Evolutionary conservation across 2,797 vertebrate species (phyloP), one percentile per base, ranked within the genome.

Genomic region (Sardinella longiceps): DNA sequence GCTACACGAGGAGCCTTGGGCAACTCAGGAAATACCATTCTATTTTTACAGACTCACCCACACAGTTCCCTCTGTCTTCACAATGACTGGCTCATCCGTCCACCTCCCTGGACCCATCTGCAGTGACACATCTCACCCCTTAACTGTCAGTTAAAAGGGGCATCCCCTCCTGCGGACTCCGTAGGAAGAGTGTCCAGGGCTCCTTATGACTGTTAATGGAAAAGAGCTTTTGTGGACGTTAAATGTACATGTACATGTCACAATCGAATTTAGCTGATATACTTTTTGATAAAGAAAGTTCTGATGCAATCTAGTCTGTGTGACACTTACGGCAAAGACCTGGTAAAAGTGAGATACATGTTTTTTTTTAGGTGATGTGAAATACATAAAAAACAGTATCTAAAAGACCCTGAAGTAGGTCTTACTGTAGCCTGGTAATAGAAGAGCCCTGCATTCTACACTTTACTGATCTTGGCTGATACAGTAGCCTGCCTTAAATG

Each of bases 1-100:
- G n/a, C 37, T 77, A 77, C 70, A 77, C 70, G 43, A 77, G 33
- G 37, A 37, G 33, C 70, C 70, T 77, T 77, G 70, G 70, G 37
- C 70, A 77, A 77, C 37, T 39, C 50, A 51, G 80, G 46, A 53
- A 53, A 48, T 53, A 81, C 45, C 25, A 33, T 48, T 81, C 80
- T 81, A 48, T 81, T 48, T 81, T 81, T 53, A 48, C 46, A 10
- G 45, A 50, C 46, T 81, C 46, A 48, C 45, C 80, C 80, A 48
- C 80, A 81, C 80, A 30, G n/a, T 50, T 80, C 63, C 28, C 63
- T 33, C 30, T 70, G 33, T 70, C 33, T 70, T 15, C 66, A 12
- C 66, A 37, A 14, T 20, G 33, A 2, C 70, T 48, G 70, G 86
- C 53, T 30, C 30, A 84, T 83, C 39, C 86, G 74, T 85, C 56